Evolutionary conservation across 2,797 vertebrate genomes (phyloP).

Genomic region (Alfaro cultratus): DNA sequence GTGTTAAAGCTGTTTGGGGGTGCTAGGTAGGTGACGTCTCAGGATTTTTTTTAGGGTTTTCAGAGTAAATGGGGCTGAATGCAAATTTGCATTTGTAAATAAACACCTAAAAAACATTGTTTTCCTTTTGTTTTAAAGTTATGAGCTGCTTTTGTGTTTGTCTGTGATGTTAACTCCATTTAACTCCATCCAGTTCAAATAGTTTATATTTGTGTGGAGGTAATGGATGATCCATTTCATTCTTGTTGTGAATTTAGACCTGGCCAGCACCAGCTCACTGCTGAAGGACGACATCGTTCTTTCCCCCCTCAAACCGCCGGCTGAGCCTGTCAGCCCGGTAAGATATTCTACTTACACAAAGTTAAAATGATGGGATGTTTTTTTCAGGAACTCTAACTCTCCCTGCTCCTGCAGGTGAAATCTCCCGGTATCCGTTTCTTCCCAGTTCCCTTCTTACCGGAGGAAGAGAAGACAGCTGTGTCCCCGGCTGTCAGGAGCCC

Average conservation of each 20-base stretch:
- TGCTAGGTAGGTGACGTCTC: neutral
- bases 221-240: neutral
- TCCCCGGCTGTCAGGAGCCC: constrained; percentile 64
- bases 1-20: neutral
- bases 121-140: neutral
- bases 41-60: neutral
- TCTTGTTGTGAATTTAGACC: constrained; percentile 60
- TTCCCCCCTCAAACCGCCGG: constrained; percentile 56
- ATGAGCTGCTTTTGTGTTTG: neutral
- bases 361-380: neutral
- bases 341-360: neutral
- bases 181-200: neutral
- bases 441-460: constrained; percentile 80
- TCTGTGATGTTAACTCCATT: neutral
- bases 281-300: constrained; percentile 65
- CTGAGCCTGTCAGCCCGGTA: constrained; percentile 65
- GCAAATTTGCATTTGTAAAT: neutral
- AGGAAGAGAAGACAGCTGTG: constrained; percentile 52
- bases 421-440: constrained; percentile 83
- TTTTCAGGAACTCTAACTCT: constrained; percentile 5
- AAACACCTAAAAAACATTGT: neutral
- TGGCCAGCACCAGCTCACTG: constrained; percentile 48
- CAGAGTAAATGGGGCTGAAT: neutral
- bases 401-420: constrained; percentile 60
- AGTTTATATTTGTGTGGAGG: neutral